A percentile compares a stretch with the other conserved stretches of the same genome.
These are phyloP conservation scores for Gonioctena quinquepunctata DNA, from an alignment of 1,140 invertebrate genomes.

Conservation along the genomic window DNA sequence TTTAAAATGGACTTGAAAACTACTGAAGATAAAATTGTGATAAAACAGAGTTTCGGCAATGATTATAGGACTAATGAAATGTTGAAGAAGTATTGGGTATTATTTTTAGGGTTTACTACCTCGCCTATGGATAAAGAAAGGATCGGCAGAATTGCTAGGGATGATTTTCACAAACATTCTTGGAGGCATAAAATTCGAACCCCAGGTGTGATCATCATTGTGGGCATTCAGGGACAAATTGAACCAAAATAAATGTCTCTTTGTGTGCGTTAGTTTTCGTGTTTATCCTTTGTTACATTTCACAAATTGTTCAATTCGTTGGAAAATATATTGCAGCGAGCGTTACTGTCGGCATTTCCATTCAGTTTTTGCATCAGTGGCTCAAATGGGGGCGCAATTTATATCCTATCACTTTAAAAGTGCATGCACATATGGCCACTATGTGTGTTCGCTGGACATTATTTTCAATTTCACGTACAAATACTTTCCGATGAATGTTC, in stretches of 20 bases:
- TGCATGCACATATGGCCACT: not conserved
- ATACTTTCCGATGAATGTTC: not conserved
- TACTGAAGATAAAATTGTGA: too few species aligned
- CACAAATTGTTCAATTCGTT: constrained; percentile 10
- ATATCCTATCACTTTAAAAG: not conserved
- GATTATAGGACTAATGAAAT: too few species aligned
- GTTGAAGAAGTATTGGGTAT: too few species aligned
- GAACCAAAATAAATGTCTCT: constrained; percentile 19
- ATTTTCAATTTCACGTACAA: not conserved
- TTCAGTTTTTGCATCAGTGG: constrained; percentile 4
- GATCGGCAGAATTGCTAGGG: not conserved
- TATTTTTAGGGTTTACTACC: too few species aligned
- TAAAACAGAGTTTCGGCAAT: too few species aligned
- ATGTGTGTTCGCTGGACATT: not conserved
- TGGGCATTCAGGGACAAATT: constrained; percentile 14
- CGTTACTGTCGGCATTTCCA: not conserved
- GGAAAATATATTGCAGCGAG: constrained; percentile 12
- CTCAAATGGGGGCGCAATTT: not conserved
- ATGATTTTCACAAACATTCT: constrained; percentile 12
- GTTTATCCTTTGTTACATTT: constrained; percentile 11
- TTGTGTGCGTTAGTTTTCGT: constrained; percentile 12
- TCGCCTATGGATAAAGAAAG: too few species aligned
- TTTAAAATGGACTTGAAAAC: too few species aligned
- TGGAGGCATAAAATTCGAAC: constrained; percentile 5
- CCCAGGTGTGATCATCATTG: constrained; percentile 13